These are phyloP conservation scores for Tachina grossa DNA, from an alignment of 2,888 invertebrate species.

Conservation along the genomic window DNA sequence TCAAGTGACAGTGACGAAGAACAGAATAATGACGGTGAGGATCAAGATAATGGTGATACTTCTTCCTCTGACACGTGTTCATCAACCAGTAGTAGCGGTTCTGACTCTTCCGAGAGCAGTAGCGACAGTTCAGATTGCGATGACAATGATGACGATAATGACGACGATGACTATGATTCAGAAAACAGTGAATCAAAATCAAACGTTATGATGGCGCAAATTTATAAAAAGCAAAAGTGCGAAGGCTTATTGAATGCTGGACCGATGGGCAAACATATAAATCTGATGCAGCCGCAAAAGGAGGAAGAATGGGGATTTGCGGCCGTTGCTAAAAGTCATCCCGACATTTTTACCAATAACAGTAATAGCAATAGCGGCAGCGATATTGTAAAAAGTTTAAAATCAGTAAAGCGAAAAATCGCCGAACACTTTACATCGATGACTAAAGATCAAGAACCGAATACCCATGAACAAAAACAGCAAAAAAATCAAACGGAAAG, in stretches of 20 bases:
- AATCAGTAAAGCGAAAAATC: constrained; percentile 65
- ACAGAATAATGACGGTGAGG: constrained; percentile 79
- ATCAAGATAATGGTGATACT: constrained; percentile 79
- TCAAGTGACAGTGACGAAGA: constrained; percentile 82
- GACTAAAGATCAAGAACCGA: constrained; percentile 44
- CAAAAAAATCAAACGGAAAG: constrained; percentile 23
- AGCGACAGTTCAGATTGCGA: constrained; percentile 81
- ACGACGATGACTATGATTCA: constrained; percentile 78
- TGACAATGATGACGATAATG: constrained; percentile 78
- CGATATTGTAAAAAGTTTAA: constrained; percentile 59
- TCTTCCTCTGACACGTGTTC: constrained; percentile 80
- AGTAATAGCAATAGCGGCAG: constrained; percentile 64
- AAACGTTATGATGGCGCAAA: constrained; percentile 75
- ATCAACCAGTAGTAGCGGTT: constrained; percentile 79
- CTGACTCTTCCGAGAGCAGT: constrained; percentile 81
- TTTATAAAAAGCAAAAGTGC: constrained; percentile 74
- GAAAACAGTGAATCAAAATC: constrained; percentile 79
- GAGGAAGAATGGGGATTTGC: constrained; percentile 85
- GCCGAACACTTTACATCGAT: constrained; percentile 57
- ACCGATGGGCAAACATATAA: constrained; percentile 59
- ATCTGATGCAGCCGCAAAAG: constrained; percentile 68
- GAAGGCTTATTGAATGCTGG: constrained; percentile 56
- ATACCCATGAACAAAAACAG: constrained; percentile 3
- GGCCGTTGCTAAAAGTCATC: constrained; percentile 85
- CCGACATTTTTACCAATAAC: constrained; percentile 81